Evolutionary conservation across 2,113 vertebrate species (phyloP).

Genomic region (Gasterosteus aculeatus): DNA sequence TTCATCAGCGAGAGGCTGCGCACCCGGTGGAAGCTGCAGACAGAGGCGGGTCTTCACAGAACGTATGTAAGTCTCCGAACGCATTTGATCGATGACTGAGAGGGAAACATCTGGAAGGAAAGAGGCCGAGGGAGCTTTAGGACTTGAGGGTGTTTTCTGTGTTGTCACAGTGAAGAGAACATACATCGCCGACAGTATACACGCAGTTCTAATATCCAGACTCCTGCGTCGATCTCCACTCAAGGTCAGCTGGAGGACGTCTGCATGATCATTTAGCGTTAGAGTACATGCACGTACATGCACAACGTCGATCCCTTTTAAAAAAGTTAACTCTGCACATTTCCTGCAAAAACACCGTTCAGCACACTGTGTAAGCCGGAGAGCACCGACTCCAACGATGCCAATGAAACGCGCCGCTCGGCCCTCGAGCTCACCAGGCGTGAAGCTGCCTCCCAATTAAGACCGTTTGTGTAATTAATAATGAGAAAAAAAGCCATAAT

Average conservation of each 20-base stretch:
- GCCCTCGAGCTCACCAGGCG: slow-evolving; percentile 39
- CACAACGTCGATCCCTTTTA: background rate
- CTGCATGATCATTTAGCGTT: background rate
- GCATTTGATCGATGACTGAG: slow-evolving; percentile 38
- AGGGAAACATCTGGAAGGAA: slow-evolving; percentile 32
- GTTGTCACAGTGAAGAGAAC: background rate
- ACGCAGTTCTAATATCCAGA: background rate
- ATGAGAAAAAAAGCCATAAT: slow-evolving; percentile 30
- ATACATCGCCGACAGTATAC: background rate
- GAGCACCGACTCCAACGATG: background rate
- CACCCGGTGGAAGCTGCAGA: slow-evolving; percentile 24
- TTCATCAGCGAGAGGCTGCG: slow-evolving; percentile 25
- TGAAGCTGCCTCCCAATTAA: slow-evolving; percentile 73
- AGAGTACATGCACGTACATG: background rate
- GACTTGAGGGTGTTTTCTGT: background rate
- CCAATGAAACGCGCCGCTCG: slow-evolving; percentile 50
- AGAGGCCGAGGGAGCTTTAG: slow-evolving; percentile 12
- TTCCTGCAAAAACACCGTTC: slow-evolving; percentile 28
- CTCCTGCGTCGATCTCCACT: background rate
- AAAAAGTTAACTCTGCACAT: background rate
- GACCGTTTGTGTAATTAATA: slow-evolving; percentile 62
- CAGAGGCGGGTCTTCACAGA: slow-evolving; percentile 8
- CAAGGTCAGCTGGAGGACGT: slow-evolving; percentile 14
- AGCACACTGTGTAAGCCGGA: slow-evolving; percentile 19
- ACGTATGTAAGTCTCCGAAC: slow-evolving; percentile 48